These are phyloP conservation scores for Ophion costatus DNA, from an alignment of 2,888 invertebrate species.

Conservation along the genomic window DNA sequence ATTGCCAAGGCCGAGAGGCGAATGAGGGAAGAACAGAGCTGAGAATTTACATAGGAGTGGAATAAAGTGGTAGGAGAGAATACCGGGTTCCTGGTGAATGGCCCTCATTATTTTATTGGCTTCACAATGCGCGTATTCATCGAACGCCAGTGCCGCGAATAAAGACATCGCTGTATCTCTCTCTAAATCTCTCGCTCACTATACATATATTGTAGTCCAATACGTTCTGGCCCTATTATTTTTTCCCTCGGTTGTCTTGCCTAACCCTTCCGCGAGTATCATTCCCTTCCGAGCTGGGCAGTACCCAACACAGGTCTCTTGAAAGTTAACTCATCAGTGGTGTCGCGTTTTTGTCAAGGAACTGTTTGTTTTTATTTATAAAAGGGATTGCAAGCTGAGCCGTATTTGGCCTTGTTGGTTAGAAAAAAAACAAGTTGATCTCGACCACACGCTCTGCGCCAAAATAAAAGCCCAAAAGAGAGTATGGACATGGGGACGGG, in stretches of 20 bases:
- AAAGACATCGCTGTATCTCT: conserved; percentile 57
- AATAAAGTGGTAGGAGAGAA: conserved; percentile 49
- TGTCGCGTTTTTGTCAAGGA: neutral
- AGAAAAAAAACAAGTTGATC: too few relatives aligned
- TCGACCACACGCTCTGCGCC: too few relatives aligned
- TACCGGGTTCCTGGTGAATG: conserved; percentile 57
- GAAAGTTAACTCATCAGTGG: neutral
- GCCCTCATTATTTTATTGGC: conserved; percentile 67
- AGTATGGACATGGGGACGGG: too few relatives aligned
- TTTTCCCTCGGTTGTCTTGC: neutral
- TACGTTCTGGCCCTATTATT: neutral
- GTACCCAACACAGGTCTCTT: neutral
- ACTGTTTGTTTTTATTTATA: too few relatives aligned
- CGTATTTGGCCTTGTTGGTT: too few relatives aligned
- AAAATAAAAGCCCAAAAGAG: too few relatives aligned
- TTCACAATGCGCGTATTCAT: conserved; percentile 66
- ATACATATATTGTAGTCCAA: neutral
- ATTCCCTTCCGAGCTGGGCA: too few relatives aligned
- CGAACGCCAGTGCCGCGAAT: conserved; percentile 53
- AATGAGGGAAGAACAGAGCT: conserved; percentile 11
- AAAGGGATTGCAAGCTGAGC: too few relatives aligned
- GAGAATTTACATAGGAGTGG: conserved; percentile 52
- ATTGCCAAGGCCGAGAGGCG: too few relatives aligned
- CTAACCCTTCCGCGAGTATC: too few relatives aligned
- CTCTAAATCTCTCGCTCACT: conserved; percentile 13